phyloP scores from a whole-genome alignment of 2,888 invertebrate species.

The Epinotia bilunana region DNA sequence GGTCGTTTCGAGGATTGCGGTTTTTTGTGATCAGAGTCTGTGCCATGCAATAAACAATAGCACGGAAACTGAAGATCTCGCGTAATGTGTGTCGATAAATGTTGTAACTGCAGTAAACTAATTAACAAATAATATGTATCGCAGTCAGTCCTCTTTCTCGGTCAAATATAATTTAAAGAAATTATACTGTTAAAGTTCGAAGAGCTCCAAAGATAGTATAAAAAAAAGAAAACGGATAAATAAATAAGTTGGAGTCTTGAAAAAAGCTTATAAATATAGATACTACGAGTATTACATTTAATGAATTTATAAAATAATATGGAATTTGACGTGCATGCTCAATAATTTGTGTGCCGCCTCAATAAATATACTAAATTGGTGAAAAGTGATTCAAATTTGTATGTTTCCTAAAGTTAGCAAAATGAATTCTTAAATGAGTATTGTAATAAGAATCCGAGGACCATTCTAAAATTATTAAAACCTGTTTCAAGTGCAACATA shows the following conservation, averaged over 20 bases:
- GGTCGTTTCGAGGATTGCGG: slow-evolving; percentile 35
- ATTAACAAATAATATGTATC: not conserved
- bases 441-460: not conserved
- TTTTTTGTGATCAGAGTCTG: not conserved
- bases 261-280: too few species aligned
- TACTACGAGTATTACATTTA: too few species aligned
- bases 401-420: not conserved
- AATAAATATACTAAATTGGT: too few species aligned
- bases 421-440: too few species aligned
- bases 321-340: too few species aligned
- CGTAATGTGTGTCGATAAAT: not conserved
- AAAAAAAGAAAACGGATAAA: too few species aligned
- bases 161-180: not conserved
- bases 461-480: not conserved
- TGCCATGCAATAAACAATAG: slow-evolving; percentile 5
- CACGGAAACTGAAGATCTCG: not conserved
- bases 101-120: slow-evolving; percentile 10
- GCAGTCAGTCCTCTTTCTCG: not conserved
- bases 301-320: too few species aligned
- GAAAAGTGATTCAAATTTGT: too few species aligned
- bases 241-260: too few species aligned
- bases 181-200: not conserved
- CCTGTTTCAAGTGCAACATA: not conserved
- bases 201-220: too few species aligned
- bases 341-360: too few species aligned